Percentiles rank a stretch among this genome's conserved stretches.
Evolutionary conservation across 2,797 vertebrate genomes (phyloP).

Genomic region (Pampus argenteus): DNA sequence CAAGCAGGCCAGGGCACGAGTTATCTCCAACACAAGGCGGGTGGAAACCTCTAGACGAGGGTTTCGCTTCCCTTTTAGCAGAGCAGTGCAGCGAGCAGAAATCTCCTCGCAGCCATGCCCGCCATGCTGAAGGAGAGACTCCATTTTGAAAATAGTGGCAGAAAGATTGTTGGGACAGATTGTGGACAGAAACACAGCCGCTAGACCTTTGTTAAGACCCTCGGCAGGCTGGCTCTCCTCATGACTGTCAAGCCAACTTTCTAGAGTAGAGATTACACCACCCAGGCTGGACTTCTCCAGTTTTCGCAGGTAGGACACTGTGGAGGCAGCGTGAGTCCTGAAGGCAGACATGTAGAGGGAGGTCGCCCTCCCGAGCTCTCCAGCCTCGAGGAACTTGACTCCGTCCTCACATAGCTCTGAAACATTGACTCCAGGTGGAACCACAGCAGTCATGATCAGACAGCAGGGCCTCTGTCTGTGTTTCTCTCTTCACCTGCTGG

Average conservation of each 20-base stretch:
- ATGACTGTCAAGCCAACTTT: slow-evolving; percentile 86
- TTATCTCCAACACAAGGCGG: slow-evolving; percentile 84
- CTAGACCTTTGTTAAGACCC: slow-evolving; percentile 84
- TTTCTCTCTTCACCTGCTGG: slow-evolving; percentile 19
- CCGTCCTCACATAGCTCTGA: slow-evolving; percentile 86
- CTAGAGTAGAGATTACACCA: slow-evolving; percentile 82
- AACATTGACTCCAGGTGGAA: slow-evolving; percentile 66
- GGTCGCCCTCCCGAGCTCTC: slow-evolving; percentile 80
- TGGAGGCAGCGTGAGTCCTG: slow-evolving; percentile 83
- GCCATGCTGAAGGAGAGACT: slow-evolving; percentile 82
- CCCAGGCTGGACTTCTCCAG: slow-evolving; percentile 62
- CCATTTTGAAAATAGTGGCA: slow-evolving; percentile 88
- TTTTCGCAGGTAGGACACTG: slow-evolving; percentile 81
- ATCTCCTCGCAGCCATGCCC: slow-evolving; percentile 84
- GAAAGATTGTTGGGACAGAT: slow-evolving; percentile 87
- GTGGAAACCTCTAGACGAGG: slow-evolving; percentile 41
- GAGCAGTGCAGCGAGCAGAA: slow-evolving; percentile 76
- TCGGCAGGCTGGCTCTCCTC: slow-evolving; percentile 70
- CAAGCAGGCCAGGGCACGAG: slow-evolving; percentile 88
- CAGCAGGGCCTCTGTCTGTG: background rate
- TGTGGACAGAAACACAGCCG: slow-evolving; percentile 88
- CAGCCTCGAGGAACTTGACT: slow-evolving; percentile 80
- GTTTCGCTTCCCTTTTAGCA: slow-evolving; percentile 80
- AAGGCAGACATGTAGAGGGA: slow-evolving; percentile 90
- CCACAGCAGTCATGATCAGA: slow-evolving; percentile 71